These are phyloP conservation scores for Cisticola juncidis DNA, from an alignment of 2,113 vertebrate species.

Conservation along the genomic window DNA sequence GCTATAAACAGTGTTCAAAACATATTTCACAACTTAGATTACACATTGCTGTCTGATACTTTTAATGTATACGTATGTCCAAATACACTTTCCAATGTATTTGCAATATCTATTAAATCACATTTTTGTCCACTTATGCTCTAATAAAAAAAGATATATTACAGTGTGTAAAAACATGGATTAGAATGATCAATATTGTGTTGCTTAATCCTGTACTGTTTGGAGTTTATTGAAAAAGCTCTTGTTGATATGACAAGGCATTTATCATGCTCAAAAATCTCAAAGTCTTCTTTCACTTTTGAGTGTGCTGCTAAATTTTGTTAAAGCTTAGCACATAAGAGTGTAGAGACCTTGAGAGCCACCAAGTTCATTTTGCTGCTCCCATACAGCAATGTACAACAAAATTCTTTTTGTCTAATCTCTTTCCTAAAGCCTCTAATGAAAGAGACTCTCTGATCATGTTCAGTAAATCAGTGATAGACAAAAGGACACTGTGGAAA, in stretches of 20 bases:
- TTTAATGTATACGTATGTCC: background rate
- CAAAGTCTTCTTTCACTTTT: background rate
- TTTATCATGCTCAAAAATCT: background rate
- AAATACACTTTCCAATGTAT: background rate
- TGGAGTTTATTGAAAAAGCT: background rate
- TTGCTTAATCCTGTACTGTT: background rate
- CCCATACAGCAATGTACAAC: background rate
- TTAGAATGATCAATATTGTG: background rate
- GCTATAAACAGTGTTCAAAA: constrained; percentile 25
- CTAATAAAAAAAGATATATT: background rate
- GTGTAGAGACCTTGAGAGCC: background rate
- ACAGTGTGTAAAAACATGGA: background rate
- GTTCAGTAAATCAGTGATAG: background rate
- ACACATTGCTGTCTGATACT: background rate
- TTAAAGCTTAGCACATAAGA: background rate
- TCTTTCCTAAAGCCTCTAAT: background rate
- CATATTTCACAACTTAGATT: constrained; percentile 12
- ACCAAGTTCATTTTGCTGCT: background rate
- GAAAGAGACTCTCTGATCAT: background rate
- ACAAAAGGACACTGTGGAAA: background rate
- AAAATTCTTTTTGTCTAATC: background rate
- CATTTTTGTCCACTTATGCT: background rate
- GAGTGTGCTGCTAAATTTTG: background rate
- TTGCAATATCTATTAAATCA: background rate
- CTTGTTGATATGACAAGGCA: background rate